These are phyloP conservation scores for Coremacera marginata DNA, from an alignment of 2,888 invertebrate genomes.

Conservation along the genomic window DNA sequence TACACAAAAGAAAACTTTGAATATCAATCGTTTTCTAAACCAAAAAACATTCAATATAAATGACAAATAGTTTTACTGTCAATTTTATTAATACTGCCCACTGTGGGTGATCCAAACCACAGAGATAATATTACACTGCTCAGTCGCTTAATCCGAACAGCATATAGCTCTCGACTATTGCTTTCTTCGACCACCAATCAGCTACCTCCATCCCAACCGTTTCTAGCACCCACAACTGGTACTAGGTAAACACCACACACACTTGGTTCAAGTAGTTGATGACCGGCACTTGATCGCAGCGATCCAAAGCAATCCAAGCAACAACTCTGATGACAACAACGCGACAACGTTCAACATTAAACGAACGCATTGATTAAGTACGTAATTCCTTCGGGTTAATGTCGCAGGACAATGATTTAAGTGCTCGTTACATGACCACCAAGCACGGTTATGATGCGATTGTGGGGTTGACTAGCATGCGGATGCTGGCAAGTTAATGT, in stretches of 20 bases:
- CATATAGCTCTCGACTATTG: not conserved
- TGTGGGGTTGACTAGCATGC: slow-evolving; percentile 8
- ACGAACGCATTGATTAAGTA: slow-evolving; percentile 65
- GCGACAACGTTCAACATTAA: slow-evolving; percentile 14
- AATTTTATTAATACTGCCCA: not conserved
- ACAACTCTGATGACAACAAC: not conserved
- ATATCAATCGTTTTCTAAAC: too few species aligned
- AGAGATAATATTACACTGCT: not conserved
- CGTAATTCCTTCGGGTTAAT: slow-evolving; percentile 67
- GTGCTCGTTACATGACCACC: slow-evolving; percentile 61
- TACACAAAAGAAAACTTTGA: too few species aligned
- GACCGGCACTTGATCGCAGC: slow-evolving; percentile 12
- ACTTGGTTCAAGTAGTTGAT: not conserved
- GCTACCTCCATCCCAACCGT: not conserved
- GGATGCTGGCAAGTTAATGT: slow-evolving; percentile 24
- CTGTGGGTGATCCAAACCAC: not conserved
- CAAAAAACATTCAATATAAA: too few species aligned
- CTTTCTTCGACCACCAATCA: not conserved
- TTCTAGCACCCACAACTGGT: not conserved
- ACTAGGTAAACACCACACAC: too few species aligned
- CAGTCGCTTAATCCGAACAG: not conserved
- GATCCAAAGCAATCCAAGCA: not conserved
- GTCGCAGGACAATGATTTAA: slow-evolving; percentile 67
- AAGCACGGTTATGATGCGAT: not conserved
- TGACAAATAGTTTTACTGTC: too few species aligned